Conservation (phyloP, 2,113 vertebrate genomes). For the Nematolebias whitei region DNA sequence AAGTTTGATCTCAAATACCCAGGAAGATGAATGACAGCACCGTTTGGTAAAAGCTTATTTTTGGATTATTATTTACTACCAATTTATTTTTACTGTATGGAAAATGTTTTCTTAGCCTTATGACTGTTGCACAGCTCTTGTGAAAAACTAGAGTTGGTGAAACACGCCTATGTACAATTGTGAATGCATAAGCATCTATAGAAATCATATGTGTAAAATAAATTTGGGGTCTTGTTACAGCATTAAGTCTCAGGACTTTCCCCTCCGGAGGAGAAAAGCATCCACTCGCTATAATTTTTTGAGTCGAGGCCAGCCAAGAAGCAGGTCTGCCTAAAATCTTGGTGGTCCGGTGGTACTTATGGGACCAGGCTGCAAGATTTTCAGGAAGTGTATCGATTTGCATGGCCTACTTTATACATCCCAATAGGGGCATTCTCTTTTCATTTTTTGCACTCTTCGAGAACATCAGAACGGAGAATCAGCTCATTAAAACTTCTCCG, state of each 20-base stretch:
- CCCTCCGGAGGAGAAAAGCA: background rate
- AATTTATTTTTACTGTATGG: too few relatives aligned
- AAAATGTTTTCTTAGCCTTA: too few relatives aligned
- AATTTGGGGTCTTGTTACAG: background rate
- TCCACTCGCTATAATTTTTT: background rate
- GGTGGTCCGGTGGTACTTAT: slow-evolving; percentile 45
- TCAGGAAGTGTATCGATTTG: slow-evolving; percentile 60
- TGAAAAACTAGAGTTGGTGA: too few relatives aligned
- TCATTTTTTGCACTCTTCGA: slow-evolving; percentile 31
- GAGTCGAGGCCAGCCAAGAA: background rate
- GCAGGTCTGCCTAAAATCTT: slow-evolving; percentile 1
- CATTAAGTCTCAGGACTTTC: slow-evolving; percentile 1
- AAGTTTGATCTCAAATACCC: too few relatives aligned
- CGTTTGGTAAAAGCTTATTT: too few relatives aligned
- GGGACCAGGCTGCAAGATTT: slow-evolving; percentile 26
- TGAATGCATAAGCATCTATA: too few relatives aligned
- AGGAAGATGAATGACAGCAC: too few relatives aligned
- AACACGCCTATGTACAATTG: too few relatives aligned
- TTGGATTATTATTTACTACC: too few relatives aligned
- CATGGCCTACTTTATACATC: slow-evolving; percentile 61
- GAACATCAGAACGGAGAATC: slow-evolving; percentile 26
- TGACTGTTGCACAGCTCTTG: too few relatives aligned
- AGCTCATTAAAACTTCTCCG: slow-evolving; percentile 54
- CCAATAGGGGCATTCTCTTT: slow-evolving; percentile 55
- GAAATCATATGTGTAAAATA: background rate